Conservation (phyloP, 2,797 vertebrate species). For the Lindbergichthys nudifrons region DNA sequence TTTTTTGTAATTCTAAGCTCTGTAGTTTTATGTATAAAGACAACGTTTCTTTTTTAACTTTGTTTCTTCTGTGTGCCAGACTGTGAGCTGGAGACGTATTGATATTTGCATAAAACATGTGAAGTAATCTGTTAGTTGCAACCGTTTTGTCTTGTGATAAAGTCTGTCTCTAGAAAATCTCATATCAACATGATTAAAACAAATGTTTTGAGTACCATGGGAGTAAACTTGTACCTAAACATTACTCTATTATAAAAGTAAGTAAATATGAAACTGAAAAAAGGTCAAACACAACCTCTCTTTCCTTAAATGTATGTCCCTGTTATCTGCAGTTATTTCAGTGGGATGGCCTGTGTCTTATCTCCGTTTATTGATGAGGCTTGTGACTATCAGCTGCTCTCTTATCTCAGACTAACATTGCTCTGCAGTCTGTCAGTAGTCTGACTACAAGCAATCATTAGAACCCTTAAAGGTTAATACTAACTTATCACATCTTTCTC, state of each 20-base stretch:
- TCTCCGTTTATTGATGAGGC: constrained; percentile 74
- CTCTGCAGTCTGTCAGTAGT: constrained; percentile 28
- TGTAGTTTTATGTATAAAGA: constrained; percentile 29
- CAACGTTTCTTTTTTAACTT: constrained; percentile 10
- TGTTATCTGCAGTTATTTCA: constrained; percentile 59
- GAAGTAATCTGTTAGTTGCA: constrained; percentile 3
- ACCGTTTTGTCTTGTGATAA: neutral
- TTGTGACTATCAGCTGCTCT: constrained; percentile 73
- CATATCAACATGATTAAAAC: neutral
- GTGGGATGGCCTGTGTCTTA: constrained; percentile 48
- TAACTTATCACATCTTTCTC: neutral
- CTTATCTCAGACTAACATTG: constrained; percentile 82
- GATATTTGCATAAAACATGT: constrained; percentile 32
- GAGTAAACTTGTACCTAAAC: neutral
- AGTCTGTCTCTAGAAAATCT: neutral
- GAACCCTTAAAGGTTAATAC: neutral
- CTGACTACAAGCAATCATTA: neutral
- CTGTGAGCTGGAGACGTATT: constrained; percentile 32
- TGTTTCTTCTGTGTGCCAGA: constrained; percentile 55
- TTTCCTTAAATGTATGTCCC: neutral
- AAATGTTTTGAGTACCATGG: neutral
- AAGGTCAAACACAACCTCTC: too few relatives aligned
- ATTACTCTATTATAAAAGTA: too few relatives aligned
- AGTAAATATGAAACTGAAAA: too few relatives aligned
- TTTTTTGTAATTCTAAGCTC: constrained; percentile 2